These are phyloP conservation scores for Copidosoma aretas DNA, from an alignment of 2,888 invertebrate species.

Conservation along the genomic window DNA sequence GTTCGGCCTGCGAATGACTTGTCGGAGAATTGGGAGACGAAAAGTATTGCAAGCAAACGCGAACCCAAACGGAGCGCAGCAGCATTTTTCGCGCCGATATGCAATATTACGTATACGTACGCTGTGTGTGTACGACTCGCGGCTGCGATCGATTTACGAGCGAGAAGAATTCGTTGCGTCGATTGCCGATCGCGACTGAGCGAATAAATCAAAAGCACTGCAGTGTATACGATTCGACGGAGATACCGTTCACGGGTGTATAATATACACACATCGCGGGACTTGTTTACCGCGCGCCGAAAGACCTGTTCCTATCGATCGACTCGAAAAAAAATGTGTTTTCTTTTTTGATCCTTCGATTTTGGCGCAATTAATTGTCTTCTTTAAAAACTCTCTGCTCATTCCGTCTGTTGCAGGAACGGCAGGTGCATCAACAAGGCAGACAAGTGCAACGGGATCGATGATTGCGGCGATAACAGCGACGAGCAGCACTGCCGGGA, in stretches of 20 bases:
- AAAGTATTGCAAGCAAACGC: no score
- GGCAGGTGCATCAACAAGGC: constrained; percentile 69
- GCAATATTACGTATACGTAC: no score
- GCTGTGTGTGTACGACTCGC: no score
- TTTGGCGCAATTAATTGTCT: not conserved
- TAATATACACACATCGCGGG: not conserved
- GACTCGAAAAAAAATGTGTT: no score
- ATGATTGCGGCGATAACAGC: constrained; percentile 72
- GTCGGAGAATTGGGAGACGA: no score
- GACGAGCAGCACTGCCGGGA: constrained; percentile 68
- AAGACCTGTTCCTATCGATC: no score
- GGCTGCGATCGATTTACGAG: not conserved
- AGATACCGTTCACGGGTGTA: not conserved
- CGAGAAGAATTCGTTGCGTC: not conserved
- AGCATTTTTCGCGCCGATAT: no score
- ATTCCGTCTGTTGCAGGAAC: constrained; percentile 64
- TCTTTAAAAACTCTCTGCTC: not conserved
- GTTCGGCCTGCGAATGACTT: no score
- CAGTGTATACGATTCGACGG: no score
- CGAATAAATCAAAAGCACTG: no score
- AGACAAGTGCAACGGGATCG: constrained; percentile 71
- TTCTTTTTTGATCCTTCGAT: not conserved
- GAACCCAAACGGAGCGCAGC: no score
- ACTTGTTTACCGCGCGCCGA: not conserved
- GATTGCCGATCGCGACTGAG: no score